phyloP scores from a whole-genome alignment of 2,797 vertebrate species.

The Gambusia yucatana region DNA sequence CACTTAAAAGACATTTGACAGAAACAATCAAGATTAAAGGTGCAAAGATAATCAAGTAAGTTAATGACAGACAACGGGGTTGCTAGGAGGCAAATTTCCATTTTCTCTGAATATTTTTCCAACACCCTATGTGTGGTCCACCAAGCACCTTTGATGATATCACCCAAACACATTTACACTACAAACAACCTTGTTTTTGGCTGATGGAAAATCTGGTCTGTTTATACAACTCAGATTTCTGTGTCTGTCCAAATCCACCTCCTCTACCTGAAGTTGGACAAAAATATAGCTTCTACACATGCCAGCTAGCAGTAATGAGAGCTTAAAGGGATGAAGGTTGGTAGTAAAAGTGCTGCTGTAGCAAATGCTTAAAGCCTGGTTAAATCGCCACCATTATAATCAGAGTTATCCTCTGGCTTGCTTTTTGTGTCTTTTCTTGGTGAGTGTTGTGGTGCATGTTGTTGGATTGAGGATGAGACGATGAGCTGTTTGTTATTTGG shows the following conservation, averaged over 20 bases:
- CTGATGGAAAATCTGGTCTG: constrained; percentile 16
- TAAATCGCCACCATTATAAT: constrained; percentile 80
- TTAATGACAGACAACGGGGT: constrained; percentile 48
- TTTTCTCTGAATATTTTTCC: constrained; percentile 27
- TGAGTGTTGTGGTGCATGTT: constrained; percentile 31
- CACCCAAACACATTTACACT: constrained; percentile 36
- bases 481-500: constrained; percentile 50
- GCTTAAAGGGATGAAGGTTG: constrained; percentile 76
- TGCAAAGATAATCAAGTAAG: constrained; percentile 73
- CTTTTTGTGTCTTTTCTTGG: constrained; percentile 41
- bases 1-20: constrained; percentile 87
- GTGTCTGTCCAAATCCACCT: constrained; percentile 9
- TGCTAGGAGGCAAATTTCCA: constrained; percentile 47
- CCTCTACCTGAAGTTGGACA: constrained; percentile 28
- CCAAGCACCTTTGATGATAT: constrained; percentile 51
- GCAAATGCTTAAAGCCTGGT: constrained; percentile 85
- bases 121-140: constrained; percentile 65
- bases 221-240: constrained; percentile 4
- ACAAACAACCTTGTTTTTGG: constrained; percentile 27
- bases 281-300: constrained; percentile 45
- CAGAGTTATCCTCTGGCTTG: constrained; percentile 50
- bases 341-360: constrained; percentile 73
- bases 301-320: constrained; percentile 52
- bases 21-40: constrained; percentile 73
- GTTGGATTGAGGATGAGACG: constrained; percentile 38